These are phyloP conservation scores for Nemapogon koenigi DNA, from an alignment of 2,888 invertebrate species.

Conservation along the genomic window DNA sequence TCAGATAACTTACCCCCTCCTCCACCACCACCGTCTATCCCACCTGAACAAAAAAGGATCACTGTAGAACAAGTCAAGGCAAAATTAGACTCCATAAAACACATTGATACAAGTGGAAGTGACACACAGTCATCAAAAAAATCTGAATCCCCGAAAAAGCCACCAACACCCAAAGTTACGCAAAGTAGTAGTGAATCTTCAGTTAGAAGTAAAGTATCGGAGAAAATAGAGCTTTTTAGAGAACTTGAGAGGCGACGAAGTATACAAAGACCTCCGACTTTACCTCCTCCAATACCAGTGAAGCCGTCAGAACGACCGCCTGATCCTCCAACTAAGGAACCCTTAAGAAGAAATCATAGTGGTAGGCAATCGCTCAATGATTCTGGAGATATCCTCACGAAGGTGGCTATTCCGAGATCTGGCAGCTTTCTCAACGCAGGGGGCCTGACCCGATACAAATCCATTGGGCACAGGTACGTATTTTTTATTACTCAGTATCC, in stretches of 20 bases:
- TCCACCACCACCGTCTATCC: slow-evolving; percentile 30
- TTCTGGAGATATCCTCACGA: slow-evolving; percentile 82
- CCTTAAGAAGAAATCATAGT: slow-evolving; percentile 52
- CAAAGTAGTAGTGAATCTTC: slow-evolving; percentile 48
- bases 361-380: slow-evolving; percentile 57
- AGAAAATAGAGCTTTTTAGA: slow-evolving; percentile 56
- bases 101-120: slow-evolving; percentile 46
- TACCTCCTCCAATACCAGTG: slow-evolving; percentile 54
- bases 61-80: slow-evolving; percentile 66
- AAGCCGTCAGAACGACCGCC: slow-evolving; percentile 32
- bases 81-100: slow-evolving; percentile 56
- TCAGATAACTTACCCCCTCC: slow-evolving; percentile 61
- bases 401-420: slow-evolving; percentile 85
- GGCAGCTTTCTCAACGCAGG: slow-evolving; percentile 86
- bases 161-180: slow-evolving; percentile 24
- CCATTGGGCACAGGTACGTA: slow-evolving; percentile 69
- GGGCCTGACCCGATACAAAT: slow-evolving; percentile 78
- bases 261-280: slow-evolving; percentile 50
- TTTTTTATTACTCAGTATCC: background rate
- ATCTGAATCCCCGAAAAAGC: slow-evolving; percentile 33
- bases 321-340: slow-evolving; percentile 34
- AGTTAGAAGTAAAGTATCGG: slow-evolving; percentile 55
- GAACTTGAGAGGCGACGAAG: slow-evolving; percentile 52
- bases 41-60: slow-evolving; percentile 45
- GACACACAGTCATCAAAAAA: slow-evolving; percentile 62